Percentiles rank a stretch among this genome's conserved stretches.
These are phyloP conservation scores for Clarias platycephalus DNA, from an alignment of 2,797 vertebrate species.

Conservation along the genomic window DNA sequence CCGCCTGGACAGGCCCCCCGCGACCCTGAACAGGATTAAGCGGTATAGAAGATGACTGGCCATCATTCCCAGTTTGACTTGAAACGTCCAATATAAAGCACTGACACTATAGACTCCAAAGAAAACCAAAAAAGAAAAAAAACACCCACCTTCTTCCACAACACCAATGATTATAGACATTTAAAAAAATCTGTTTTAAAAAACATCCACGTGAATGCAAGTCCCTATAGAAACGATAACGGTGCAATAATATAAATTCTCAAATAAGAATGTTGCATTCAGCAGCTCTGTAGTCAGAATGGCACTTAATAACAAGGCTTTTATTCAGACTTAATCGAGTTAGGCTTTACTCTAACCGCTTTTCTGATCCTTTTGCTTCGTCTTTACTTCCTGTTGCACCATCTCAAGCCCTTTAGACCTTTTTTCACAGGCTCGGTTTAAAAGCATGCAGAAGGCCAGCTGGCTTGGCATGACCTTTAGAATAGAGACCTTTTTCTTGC, in stretches of 20 bases:
- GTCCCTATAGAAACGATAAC: not conserved
- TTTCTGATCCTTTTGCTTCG: not conserved
- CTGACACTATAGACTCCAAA: not conserved
- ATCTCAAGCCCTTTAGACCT: not conserved
- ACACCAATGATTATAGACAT: not conserved
- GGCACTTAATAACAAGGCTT: not conserved
- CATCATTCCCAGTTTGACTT: no score
- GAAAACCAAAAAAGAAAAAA: not conserved
- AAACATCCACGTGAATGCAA: no score
- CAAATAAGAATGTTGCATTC: not conserved
- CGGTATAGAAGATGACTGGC: no score
- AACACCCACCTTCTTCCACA: not conserved
- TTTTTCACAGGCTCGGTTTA: not conserved
- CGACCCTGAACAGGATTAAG: no score
- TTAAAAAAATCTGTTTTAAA: not conserved
- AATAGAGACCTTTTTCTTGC: constrained; percentile 1
- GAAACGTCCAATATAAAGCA: not conserved
- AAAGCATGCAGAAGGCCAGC: not conserved
- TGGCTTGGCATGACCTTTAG: not conserved
- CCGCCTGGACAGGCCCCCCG: no score
- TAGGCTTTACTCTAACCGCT: not conserved
- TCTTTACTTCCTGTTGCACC: not conserved
- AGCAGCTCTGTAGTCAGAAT: not conserved
- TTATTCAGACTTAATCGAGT: not conserved
- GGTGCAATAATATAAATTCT: not conserved